These are phyloP conservation scores for Charina bottae DNA, from an alignment of 2,113 vertebrate species.

Conservation along the genomic window DNA sequence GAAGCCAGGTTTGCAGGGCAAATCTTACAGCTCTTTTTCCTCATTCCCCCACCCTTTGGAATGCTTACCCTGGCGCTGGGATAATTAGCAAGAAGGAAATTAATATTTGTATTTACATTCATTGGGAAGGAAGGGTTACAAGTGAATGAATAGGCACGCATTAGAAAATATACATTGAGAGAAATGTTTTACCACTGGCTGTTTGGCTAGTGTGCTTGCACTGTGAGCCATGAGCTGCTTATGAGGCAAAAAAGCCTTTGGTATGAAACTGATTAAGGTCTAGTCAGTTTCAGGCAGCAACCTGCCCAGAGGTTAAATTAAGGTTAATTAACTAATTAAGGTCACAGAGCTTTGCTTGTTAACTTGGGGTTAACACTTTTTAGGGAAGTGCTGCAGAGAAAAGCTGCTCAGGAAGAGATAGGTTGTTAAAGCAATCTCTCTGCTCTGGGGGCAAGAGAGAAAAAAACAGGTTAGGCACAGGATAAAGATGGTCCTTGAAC, in stretches of 20 bases:
- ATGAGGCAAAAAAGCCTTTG: not conserved
- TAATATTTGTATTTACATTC: not conserved
- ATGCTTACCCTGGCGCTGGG: not conserved
- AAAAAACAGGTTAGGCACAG: not conserved
- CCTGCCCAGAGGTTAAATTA: not conserved
- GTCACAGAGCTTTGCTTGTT: not conserved
- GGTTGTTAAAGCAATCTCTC: not conserved
- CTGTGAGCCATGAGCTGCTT: too few relatives aligned
- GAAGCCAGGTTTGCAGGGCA: not conserved
- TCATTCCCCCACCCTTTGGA: not conserved
- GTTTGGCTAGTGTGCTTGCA: not conserved
- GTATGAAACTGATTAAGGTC: not conserved
- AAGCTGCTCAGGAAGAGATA: not conserved
- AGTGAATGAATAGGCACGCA: not conserved
- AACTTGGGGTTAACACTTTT: not conserved
- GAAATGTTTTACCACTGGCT: not conserved
- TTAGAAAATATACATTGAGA: not conserved
- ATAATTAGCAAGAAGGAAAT: not conserved
- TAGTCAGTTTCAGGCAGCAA: not conserved
- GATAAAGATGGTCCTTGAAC: not conserved
- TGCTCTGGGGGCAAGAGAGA: not conserved
- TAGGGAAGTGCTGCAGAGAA: not conserved
- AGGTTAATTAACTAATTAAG: not conserved
- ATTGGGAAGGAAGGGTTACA: not conserved
- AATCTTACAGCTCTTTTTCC: not conserved